Evolutionary conservation across 1,140 invertebrate genomes (phyloP), one percentile per base, ranked within the genome.

Genomic region (Orussus abietinus): DNA sequence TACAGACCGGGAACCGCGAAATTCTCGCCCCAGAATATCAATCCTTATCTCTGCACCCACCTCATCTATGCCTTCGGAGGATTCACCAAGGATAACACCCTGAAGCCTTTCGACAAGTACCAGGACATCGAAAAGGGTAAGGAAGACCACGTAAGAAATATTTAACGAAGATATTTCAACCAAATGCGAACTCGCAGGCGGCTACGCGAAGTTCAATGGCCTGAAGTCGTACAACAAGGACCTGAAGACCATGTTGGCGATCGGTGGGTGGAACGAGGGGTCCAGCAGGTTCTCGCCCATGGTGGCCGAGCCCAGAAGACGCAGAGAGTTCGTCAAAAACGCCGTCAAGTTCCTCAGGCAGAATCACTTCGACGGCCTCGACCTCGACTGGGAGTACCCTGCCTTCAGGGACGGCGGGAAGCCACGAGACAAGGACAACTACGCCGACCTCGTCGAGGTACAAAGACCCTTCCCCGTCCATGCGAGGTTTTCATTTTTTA

Each of bases 371-470:
- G 93, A 98, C 72, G 95, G 95, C 5, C 78, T 98, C 13, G 94
- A 98, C 72, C 75, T 98, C 49, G 93, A 96, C 64, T 98, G 93
- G 92, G 93, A 96, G 63, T 97, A 97, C 75, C 94, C 94, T 0
- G 86, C 87, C 0, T 79, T 66, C 64, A 75, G 93, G 26, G 93
- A 96, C 62, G 94, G 94, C 7, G 88, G 90, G 42, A 92, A 93
- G 55, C 81, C 90, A 0, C 83, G 87, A 31, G 94, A 98, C 65
- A 84, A 82, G 42, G 82, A 90, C 49, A 91, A 94, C 68, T 98
- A 96, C 64, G 88, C 91, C 5, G 79, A 81, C 52, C 79, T 98
- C 12, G 88, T 96, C 19, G 78, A 85, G 78, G 87, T 88, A 72
- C n/a, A n/a, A n/a, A n/a, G n/a, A n/a, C n/a, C n/a, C n/a, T n/a